Conservation (phyloP, 2,113 vertebrate species). For the Catharus minimus region DNA sequence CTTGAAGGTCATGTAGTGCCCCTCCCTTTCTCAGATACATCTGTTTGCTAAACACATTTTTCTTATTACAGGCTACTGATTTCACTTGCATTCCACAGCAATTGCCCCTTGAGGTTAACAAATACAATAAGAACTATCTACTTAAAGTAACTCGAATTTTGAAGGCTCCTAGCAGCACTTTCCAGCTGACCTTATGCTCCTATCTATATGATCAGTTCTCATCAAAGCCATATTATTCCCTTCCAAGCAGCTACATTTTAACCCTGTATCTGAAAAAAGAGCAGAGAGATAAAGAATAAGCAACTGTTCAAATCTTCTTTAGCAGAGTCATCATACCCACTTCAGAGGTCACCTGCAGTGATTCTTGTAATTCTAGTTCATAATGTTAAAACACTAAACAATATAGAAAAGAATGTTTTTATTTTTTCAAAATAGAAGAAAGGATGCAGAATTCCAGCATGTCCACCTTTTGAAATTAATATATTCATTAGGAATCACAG, state of each 20-base stretch:
- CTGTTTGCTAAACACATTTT: neutral
- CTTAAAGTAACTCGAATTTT: conserved; percentile 26
- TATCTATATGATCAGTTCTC: neutral
- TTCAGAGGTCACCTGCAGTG: neutral
- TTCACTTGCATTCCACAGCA: neutral
- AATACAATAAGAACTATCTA: neutral
- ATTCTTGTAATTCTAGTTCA: neutral
- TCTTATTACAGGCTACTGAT: neutral
- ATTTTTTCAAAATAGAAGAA: neutral
- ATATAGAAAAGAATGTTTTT: neutral
- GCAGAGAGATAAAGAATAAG: neutral
- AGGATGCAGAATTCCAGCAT: neutral
- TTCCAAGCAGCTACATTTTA: neutral
- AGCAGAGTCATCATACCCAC: neutral
- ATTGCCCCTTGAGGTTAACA: conserved; percentile 37
- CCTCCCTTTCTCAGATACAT: neutral
- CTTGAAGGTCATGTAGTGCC: neutral
- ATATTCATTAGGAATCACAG: neutral
- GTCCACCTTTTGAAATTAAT: neutral
- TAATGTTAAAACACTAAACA: neutral
- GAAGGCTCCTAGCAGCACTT: neutral
- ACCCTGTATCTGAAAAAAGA: neutral
- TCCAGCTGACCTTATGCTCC: neutral
- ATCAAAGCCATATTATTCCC: neutral
- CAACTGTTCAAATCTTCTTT: neutral